Percentiles rank a stretch among this genome's conserved stretches.
These are phyloP conservation scores for Melinaea marsaeus DNA, from an alignment of 2,888 invertebrate genomes.

Conservation along the genomic window DNA sequence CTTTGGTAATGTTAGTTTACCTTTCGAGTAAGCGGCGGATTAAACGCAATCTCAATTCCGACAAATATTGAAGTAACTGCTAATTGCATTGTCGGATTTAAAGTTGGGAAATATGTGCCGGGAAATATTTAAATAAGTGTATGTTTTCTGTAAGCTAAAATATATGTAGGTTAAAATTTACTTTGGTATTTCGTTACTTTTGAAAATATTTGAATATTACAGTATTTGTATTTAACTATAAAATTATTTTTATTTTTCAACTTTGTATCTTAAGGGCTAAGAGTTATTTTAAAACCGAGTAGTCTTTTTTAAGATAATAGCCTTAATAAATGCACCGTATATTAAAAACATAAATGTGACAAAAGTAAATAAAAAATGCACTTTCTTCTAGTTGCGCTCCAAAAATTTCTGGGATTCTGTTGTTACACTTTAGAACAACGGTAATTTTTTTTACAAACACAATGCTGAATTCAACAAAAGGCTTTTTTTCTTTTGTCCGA, in stretches of 20 bases:
- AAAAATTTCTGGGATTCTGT: constrained; percentile 16
- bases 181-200: too few relatives aligned
- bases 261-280: not conserved
- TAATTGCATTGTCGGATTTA: constrained; percentile 12
- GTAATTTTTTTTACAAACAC: constrained; percentile 21
- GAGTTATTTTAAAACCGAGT: too few relatives aligned
- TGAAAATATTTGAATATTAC: too few relatives aligned
- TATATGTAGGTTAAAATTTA: too few relatives aligned
- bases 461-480: constrained; percentile 18
- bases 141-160: too few relatives aligned
- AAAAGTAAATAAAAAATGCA: constrained; percentile 14
- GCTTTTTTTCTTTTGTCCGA: constrained; percentile 11
- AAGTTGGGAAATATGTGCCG: too few relatives aligned
- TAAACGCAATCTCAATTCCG: constrained; percentile 18
- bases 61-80: constrained; percentile 18
- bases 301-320: not conserved
- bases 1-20: constrained; percentile 17
- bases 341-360: constrained; percentile 8
- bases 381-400: constrained; percentile 20
- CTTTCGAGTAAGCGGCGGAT: constrained; percentile 14
- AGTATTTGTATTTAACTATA: too few relatives aligned
- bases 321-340: constrained; percentile 5
- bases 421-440: constrained; percentile 14
- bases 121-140: too few relatives aligned
- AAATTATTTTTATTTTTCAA: not conserved